These are phyloP conservation scores for Boleophthalmus pectinirostris DNA, from an alignment of 2,113 vertebrate genomes.

Conservation along the genomic window DNA sequence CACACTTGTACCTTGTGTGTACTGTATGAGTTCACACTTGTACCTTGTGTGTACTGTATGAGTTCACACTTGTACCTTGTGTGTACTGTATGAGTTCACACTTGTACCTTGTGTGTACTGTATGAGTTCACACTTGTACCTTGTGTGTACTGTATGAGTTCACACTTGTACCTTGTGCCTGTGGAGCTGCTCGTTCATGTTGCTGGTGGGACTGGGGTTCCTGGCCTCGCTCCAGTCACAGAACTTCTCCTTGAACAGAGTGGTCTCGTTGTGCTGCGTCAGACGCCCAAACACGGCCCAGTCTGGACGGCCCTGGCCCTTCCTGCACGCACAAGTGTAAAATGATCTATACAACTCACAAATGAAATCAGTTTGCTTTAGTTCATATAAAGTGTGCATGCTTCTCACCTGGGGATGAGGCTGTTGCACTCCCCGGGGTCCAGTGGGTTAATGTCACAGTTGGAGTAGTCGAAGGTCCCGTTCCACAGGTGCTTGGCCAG, in stretches of 20 bases:
- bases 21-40: too few species aligned
- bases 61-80: slow-evolving; percentile 77
- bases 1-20: too few species aligned
- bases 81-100: slow-evolving; percentile 25
- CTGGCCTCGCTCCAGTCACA: slow-evolving; percentile 91
- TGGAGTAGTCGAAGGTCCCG: slow-evolving; percentile 95
- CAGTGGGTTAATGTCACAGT: slow-evolving; percentile 95
- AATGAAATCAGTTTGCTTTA: too few species aligned
- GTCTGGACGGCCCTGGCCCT: slow-evolving; percentile 95
- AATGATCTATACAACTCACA: too few species aligned
- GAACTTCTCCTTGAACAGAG: slow-evolving; percentile 97
- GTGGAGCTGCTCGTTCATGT: slow-evolving; percentile 72
- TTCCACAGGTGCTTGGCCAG: slow-evolving; percentile 98
- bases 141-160: too few species aligned
- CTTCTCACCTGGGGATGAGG: slow-evolving; percentile 88
- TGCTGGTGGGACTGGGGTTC: slow-evolving; percentile 54
- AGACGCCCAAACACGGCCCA: slow-evolving; percentile 97
- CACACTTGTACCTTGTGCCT: slow-evolving; percentile 82
- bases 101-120: slow-evolving; percentile 79
- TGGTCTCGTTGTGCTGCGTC: slow-evolving; percentile 94
- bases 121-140: too few species aligned
- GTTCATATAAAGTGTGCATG: neutral
- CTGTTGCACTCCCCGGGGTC: slow-evolving; percentile 94
- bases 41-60: slow-evolving; percentile 79
- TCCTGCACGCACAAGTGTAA: slow-evolving; percentile 69